A percentile compares a stretch with the other conserved stretches of the same genome.
phyloP scores from a whole-genome alignment of 2,888 invertebrate species.

The Octodonta nipae region DNA sequence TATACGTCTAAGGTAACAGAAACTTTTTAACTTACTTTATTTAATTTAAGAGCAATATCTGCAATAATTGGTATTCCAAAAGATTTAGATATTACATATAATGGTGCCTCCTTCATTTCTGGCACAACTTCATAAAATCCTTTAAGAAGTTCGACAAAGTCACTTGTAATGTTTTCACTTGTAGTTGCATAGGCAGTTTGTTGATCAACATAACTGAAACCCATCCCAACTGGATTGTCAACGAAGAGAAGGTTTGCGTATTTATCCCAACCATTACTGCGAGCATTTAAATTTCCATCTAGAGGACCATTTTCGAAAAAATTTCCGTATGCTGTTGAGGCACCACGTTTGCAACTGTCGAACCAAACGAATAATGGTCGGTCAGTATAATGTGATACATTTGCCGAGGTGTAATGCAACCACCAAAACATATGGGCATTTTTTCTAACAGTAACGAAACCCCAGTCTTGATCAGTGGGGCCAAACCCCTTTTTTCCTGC shows the following conservation, averaged over 20 bases:
- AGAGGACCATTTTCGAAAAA: conserved; percentile 38
- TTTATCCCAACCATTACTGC: conserved; percentile 44
- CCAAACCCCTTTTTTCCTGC: conserved; percentile 8
- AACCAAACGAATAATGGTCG: conserved; percentile 65
- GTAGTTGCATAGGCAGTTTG: conserved; percentile 38
- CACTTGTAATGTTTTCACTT: conserved; percentile 55
- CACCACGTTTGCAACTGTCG: conserved; percentile 56
- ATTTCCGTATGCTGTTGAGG: conserved; percentile 54
- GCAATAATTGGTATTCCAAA: conserved; percentile 90
- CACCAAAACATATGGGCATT: conserved; percentile 50
- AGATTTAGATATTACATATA: conserved; percentile 79
- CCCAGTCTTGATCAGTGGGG: conserved; percentile 39
- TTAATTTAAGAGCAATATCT: conserved; percentile 56
- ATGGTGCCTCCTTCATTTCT: conserved; percentile 56
- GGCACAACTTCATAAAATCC: conserved; percentile 54
- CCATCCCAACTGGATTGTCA: conserved; percentile 82
- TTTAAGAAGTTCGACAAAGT: conserved; percentile 60
- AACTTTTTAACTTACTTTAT: conserved; percentile 42
- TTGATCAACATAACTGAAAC: conserved; percentile 61
- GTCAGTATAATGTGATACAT: conserved; percentile 45
- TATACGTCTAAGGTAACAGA: too few species aligned
- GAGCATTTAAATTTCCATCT: conserved; percentile 29
- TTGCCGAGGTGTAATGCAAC: conserved; percentile 56
- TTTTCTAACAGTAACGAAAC: conserved; percentile 41
- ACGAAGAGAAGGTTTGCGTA: conserved; percentile 62